Conservation (phyloP, 1,140 invertebrate species). For the Neotoxoptera formosana region DNA sequence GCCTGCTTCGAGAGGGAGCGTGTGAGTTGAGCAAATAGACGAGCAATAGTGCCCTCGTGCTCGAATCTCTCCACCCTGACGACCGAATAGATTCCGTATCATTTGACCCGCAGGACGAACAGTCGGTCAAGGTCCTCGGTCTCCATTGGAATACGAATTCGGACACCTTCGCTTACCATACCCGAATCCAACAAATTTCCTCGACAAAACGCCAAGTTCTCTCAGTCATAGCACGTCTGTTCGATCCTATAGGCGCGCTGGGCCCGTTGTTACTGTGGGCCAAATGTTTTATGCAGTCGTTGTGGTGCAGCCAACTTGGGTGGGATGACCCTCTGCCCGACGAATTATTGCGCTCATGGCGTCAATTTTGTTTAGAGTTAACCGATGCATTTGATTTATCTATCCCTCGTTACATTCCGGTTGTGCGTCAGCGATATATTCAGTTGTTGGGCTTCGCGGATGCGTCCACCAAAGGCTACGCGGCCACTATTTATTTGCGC, state of each 20-base stretch:
- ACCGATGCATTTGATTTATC: no score
- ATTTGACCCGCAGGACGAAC: background rate
- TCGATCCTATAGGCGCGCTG: slow-evolving; percentile 57
- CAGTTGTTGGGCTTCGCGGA: slow-evolving; percentile 20
- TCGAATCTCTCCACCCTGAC: slow-evolving; percentile 50
- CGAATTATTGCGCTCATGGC: no score
- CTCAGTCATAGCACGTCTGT: slow-evolving; percentile 61
- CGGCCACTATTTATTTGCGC: background rate
- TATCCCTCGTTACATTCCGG: background rate
- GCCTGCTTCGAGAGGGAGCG: background rate
- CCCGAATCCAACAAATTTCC: background rate
- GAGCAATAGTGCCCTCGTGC: background rate
- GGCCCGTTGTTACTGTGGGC: slow-evolving; percentile 60
- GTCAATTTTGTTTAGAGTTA: no score
- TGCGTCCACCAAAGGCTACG: slow-evolving; percentile 38
- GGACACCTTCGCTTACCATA: background rate
- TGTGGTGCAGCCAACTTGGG: slow-evolving; percentile 51
- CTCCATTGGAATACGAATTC: background rate
- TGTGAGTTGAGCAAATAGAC: slow-evolving; percentile 31
- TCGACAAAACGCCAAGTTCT: slow-evolving; percentile 57
- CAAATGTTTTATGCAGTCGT: slow-evolving; percentile 58
- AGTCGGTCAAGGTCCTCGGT: background rate
- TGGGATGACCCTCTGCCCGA: no score
- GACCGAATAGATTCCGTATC: background rate
- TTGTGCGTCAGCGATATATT: background rate